phyloP scores from a whole-genome alignment of 2,113 vertebrate species.

The Phalacrocorax carbo region DNA sequence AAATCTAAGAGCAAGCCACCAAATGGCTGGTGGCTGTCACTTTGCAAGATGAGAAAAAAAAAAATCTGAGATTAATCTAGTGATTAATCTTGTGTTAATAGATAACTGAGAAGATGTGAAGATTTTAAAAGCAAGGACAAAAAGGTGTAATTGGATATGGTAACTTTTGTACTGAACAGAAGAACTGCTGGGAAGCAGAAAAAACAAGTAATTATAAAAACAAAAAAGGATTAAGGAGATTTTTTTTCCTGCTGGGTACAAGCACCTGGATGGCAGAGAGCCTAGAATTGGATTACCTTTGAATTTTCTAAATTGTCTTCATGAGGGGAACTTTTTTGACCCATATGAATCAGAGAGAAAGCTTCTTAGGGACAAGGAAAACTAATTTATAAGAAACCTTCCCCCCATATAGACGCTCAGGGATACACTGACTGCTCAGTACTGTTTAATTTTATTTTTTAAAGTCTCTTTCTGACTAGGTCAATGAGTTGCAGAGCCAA shows the following conservation, averaged over 20 bases:
- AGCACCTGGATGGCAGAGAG: constrained; percentile 63
- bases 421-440: neutral
- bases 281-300: constrained; percentile 58
- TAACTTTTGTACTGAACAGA: constrained; percentile 1
- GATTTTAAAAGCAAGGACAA: constrained; percentile 32
- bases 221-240: constrained; percentile 50
- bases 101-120: neutral
- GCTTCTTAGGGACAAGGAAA: neutral
- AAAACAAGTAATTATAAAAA: constrained; percentile 56
- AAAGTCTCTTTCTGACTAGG: neutral
- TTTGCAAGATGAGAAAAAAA: neutral
- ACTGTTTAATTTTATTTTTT: neutral
- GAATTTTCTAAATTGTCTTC: constrained; percentile 50
- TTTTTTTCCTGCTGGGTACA: constrained; percentile 49
- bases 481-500: neutral
- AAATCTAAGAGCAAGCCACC: neutral
- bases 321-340: constrained; percentile 19
- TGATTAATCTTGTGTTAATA: constrained; percentile 42
- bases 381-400: constrained; percentile 2
- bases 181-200: neutral
- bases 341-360: constrained; percentile 7
- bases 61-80: neutral
- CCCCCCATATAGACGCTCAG: neutral
- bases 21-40: neutral
- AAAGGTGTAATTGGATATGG: constrained; percentile 12